Conservation (phyloP, 2,888 invertebrate species). For the Ormyrus labotus region DNA sequence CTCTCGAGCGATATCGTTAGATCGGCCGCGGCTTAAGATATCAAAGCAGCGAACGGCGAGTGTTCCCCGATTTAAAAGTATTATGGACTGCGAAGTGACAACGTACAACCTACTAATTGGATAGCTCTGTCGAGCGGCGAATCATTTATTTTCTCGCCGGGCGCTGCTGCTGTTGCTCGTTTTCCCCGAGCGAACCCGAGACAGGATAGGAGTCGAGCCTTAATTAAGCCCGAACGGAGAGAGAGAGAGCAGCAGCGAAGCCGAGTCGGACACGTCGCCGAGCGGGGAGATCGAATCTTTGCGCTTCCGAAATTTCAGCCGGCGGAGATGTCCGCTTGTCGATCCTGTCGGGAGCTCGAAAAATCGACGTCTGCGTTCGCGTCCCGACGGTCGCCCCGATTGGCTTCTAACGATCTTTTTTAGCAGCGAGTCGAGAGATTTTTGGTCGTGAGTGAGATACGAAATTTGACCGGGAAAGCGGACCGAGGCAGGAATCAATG, state of each 20-base stretch:
- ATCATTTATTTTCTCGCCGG: constrained; percentile 57
- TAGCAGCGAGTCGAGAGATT: no score
- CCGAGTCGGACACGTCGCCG: not conserved
- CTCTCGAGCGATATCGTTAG: not conserved
- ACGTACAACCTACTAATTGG: constrained; percentile 57
- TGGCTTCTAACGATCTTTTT: no score
- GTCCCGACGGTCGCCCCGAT: no score
- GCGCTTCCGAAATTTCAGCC: constrained; percentile 39
- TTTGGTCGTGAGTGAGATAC: no score
- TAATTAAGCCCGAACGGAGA: constrained; percentile 47
- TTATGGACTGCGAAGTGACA: constrained; percentile 47
- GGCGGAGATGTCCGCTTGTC: constrained; percentile 5
- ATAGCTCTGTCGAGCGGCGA: constrained; percentile 53
- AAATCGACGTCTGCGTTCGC: not conserved
- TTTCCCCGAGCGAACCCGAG: not conserved
- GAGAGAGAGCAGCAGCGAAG: constrained; percentile 5
- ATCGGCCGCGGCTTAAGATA: constrained; percentile 40
- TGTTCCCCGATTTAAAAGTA: constrained; percentile 45
- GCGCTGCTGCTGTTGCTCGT: no score
- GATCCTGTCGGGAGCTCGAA: not conserved
- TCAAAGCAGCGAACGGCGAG: constrained; percentile 14
- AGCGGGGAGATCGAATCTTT: constrained; percentile 40
- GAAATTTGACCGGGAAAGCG: no score
- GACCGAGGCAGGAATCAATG: constrained; percentile 24
- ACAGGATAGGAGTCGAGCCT: constrained; percentile 24